Conservation (phyloP, 2,797 vertebrate genomes). For the Sebastes taczanowskii region DNA sequence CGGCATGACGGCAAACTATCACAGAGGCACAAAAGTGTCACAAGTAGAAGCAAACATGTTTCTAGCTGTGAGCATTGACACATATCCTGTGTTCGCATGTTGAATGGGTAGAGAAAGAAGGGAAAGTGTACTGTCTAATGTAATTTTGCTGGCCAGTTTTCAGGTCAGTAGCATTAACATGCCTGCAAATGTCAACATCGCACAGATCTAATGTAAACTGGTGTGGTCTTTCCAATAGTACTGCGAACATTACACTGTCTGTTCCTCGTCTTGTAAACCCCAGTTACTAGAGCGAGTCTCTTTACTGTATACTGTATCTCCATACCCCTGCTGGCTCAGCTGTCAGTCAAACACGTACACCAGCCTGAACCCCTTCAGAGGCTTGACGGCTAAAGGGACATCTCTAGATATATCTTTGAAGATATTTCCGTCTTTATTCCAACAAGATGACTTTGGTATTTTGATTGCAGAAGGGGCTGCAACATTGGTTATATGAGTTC, state of each 20-base stretch:
- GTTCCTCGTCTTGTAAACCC: constrained; percentile 26
- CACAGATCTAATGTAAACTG: background rate
- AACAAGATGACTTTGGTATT: background rate
- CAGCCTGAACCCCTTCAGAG: background rate
- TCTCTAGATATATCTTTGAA: background rate
- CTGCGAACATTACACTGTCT: background rate
- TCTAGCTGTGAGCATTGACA: background rate
- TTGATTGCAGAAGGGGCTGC: background rate
- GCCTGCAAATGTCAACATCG: background rate
- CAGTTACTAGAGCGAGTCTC: background rate
- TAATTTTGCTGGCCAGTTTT: background rate
- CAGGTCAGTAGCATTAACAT: background rate
- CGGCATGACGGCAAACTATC: background rate
- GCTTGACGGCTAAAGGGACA: background rate
- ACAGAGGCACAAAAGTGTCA: background rate
- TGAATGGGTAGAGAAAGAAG: background rate
- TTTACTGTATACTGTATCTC: background rate
- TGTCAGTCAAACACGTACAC: constrained; percentile 33
- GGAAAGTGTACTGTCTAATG: background rate
- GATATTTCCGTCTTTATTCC: background rate
- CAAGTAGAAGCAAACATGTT: background rate
- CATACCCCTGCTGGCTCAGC: background rate
- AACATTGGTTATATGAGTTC: background rate
- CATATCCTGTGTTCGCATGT: background rate
- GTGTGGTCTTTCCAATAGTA: background rate